A percentile compares a stretch with the other conserved stretches of the same genome.
phyloP scores from a whole-genome alignment of 2,797 vertebrate genomes.

The Ptychobarbus kaznakovi region DNA sequence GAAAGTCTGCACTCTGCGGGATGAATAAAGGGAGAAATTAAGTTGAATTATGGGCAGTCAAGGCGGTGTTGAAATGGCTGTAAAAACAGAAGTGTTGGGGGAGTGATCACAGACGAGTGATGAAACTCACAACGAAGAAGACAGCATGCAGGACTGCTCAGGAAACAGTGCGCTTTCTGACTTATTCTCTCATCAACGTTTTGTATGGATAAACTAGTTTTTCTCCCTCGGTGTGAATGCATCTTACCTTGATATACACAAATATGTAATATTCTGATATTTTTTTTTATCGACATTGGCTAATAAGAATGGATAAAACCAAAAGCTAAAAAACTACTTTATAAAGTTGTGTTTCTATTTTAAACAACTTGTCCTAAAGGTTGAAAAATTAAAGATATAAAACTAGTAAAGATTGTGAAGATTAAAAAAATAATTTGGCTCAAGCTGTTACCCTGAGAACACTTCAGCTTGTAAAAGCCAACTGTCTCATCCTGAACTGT shows the following conservation, averaged over 20 bases:
- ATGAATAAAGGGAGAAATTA: constrained; percentile 55
- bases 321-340: not conserved
- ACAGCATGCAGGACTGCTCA: constrained; percentile 54
- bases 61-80: constrained; percentile 63
- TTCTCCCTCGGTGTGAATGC: not conserved
- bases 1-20: constrained; percentile 37
- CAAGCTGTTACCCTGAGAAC: constrained; percentile 46
- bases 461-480: constrained; percentile 35
- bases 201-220: constrained; percentile 18
- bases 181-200: constrained; percentile 64
- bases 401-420: not conserved
- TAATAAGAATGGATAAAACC: not conserved
- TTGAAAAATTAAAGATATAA: not conserved
- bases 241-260: not conserved
- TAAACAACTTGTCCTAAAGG: not conserved
- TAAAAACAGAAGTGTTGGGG: constrained; percentile 63
- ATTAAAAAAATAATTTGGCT: constrained; percentile 7
- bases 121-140: constrained; percentile 56
- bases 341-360: not conserved
- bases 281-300: not conserved
- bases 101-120: constrained; percentile 61
- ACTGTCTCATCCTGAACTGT: constrained; percentile 24
- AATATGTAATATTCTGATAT: not conserved
- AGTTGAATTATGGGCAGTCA: constrained; percentile 59
- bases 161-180: constrained; percentile 45